A percentile compares a stretch with the other conserved stretches of the same genome.
Evolutionary conservation across 2,797 vertebrate species (phyloP).

Genomic region (Synaphobranchus kaupii): DNA sequence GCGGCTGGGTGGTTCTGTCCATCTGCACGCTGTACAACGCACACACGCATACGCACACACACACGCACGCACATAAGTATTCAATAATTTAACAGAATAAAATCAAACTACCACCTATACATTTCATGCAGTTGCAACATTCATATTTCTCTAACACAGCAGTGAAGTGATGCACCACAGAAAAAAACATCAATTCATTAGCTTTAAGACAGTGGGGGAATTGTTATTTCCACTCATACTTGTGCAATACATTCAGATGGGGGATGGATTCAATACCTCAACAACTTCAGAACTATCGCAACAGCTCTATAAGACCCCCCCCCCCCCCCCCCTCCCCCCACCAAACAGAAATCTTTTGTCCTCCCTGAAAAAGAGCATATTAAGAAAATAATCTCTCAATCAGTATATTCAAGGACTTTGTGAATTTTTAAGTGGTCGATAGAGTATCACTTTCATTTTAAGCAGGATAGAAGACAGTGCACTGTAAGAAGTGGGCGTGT

Average conservation of each 20-base stretch:
- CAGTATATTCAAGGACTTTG: background rate
- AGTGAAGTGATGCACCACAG: background rate
- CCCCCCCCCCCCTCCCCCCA: background rate
- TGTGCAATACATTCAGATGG: background rate
- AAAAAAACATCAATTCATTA: background rate
- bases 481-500: background rate
- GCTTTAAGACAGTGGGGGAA: too few relatives aligned
- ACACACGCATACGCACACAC: constrained; percentile 9
- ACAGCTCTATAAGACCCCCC: background rate
- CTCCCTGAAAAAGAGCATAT: background rate
- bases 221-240: background rate
- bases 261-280: background rate
- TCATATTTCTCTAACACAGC: background rate
- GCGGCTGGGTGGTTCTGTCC: constrained; percentile 47
- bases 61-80: constrained; percentile 36
- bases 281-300: background rate
- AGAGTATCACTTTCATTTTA: background rate
- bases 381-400: background rate
- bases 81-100: constrained; percentile 20
- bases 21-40: constrained; percentile 50
- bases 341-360: background rate
- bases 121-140: background rate
- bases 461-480: background rate
- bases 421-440: background rate
- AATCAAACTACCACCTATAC: background rate